Conservation (phyloP, 2,113 vertebrate genomes). For the Struthio camelus region DNA sequence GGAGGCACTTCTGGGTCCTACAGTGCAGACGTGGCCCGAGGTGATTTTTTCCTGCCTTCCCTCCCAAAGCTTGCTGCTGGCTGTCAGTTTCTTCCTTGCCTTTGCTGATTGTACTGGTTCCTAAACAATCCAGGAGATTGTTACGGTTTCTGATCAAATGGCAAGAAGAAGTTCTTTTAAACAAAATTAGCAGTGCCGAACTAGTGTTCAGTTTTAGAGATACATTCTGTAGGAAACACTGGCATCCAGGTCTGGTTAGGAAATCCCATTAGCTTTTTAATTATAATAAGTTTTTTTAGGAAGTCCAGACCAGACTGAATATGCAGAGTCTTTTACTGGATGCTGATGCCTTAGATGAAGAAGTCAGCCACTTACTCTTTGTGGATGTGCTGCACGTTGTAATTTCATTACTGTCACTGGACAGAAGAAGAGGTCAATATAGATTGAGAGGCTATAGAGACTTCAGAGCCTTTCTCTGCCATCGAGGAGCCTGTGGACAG, state of each 20-base stretch:
- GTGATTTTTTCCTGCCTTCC: not conserved
- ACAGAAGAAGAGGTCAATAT: not conserved
- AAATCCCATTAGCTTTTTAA: not conserved
- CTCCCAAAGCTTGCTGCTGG: not conserved
- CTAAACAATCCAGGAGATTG: not conserved
- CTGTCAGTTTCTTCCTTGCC: not conserved
- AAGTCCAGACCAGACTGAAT: not conserved
- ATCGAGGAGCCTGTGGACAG: not conserved
- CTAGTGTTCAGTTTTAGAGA: not conserved
- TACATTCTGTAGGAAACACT: fast-evolving
- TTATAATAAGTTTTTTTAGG: not conserved
- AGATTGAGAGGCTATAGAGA: not conserved
- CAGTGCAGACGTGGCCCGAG: not conserved
- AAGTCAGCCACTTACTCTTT: not conserved
- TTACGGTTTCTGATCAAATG: not conserved
- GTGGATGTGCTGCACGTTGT: not conserved
- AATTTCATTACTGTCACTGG: not conserved
- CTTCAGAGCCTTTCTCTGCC: not conserved
- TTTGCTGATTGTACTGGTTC: constrained; percentile 8
- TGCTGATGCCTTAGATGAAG: not conserved
- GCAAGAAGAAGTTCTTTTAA: not conserved
- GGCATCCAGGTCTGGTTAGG: not conserved
- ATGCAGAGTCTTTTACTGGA: not conserved
- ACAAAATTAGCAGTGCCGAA: not conserved
- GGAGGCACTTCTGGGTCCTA: not conserved